Evolutionary conservation across 2,797 vertebrate species (phyloP).

Genomic region (Zalophus californianus): DNA sequence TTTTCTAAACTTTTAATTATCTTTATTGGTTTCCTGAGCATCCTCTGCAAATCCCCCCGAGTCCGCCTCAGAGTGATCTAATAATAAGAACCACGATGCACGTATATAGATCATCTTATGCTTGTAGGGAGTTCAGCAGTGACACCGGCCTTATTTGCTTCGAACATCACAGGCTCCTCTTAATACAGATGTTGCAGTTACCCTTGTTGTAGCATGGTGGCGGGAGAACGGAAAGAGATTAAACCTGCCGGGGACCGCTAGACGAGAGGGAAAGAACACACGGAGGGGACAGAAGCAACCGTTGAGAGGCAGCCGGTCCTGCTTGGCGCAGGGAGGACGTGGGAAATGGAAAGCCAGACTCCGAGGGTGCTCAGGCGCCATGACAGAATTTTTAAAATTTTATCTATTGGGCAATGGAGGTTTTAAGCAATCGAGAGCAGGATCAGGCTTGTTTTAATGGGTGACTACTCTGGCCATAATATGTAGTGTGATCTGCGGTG

Average conservation of each 20-base stretch:
- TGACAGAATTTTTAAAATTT: background rate
- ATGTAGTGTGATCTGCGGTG: background rate
- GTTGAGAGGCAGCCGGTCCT: background rate
- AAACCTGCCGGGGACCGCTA: background rate
- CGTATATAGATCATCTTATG: background rate
- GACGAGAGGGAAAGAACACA: background rate
- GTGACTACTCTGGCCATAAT: background rate
- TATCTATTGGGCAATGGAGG: background rate
- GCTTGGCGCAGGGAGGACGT: accelerated
- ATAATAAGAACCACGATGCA: background rate
- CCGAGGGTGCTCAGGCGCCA: accelerated
- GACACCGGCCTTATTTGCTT: background rate
- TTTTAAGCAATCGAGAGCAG: background rate
- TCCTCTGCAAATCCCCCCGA: conserved; percentile 19
- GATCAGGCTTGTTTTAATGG: background rate
- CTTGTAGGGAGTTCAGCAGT: background rate
- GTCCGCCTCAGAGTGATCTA: conserved; percentile 13
- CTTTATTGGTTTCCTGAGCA: conserved; percentile 60
- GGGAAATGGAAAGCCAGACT: background rate
- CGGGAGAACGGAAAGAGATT: background rate
- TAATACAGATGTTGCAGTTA: background rate
- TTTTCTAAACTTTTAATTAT: conserved; percentile 76
- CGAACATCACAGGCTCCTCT: background rate
- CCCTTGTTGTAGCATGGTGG: background rate
- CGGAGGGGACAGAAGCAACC: accelerated